These are phyloP conservation scores for Amphipyra tragopoginis DNA, from an alignment of 2,888 invertebrate species.

Conservation along the genomic window DNA sequence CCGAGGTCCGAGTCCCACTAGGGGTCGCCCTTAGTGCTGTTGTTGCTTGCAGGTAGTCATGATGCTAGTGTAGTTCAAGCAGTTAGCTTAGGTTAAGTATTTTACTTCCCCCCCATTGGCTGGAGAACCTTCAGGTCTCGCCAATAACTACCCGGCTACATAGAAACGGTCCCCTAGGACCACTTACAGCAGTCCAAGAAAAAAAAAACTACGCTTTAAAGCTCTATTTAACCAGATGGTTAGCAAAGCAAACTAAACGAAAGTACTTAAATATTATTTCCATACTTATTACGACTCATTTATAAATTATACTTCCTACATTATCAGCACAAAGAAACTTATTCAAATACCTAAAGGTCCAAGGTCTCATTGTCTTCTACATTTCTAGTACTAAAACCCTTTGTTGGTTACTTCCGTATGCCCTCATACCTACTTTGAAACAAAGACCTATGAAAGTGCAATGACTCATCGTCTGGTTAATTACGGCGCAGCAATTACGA, in stretches of 20 bases:
- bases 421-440: constrained; percentile 40
- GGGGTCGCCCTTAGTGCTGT: no score
- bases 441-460: constrained; percentile 63
- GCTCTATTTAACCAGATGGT: no score
- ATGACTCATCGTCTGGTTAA: constrained; percentile 57
- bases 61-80: no score
- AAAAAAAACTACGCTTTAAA: no score
- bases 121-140: no score
- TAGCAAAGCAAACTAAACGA: background rate
- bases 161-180: no score
- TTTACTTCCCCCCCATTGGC: no score
- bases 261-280: background rate
- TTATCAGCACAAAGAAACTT: constrained; percentile 43
- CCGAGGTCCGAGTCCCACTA: no score
- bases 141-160: no score
- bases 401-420: constrained; percentile 45
- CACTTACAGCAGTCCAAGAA: no score
- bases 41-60: no score
- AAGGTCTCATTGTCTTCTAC: constrained; percentile 53
- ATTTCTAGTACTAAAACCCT: constrained; percentile 55
- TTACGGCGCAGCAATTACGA: constrained; percentile 56
- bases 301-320: constrained; percentile 29
- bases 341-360: constrained; percentile 50
- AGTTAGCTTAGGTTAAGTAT: no score
- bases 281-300: constrained; percentile 11